Conservation (phyloP, 2,113 vertebrate species). For the Cryptotis parvus region DNA sequence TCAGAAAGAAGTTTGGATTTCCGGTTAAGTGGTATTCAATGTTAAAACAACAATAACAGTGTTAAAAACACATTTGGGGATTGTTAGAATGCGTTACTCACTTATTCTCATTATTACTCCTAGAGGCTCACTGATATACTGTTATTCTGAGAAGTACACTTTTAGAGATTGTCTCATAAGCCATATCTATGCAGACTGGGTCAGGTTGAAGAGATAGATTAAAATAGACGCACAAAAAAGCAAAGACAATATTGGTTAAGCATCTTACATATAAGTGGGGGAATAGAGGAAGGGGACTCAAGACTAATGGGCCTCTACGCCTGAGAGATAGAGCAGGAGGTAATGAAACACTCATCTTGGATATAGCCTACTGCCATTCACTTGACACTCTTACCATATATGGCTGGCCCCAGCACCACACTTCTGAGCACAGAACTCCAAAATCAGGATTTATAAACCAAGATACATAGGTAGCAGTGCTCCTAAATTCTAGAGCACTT, state of each 20-base stretch:
- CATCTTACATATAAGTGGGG: not conserved
- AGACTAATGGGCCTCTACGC: not conserved
- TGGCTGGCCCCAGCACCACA: no score
- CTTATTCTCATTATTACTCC: conserved; percentile 75
- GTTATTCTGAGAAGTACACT: conserved; percentile 60
- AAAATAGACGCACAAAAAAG: conserved; percentile 27
- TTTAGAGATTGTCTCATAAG: conserved; percentile 21
- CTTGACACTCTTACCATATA: no score
- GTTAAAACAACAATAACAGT: conserved; percentile 84
- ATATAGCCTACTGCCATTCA: no score
- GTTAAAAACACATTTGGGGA: conserved; percentile 83
- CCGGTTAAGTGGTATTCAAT: conserved; percentile 83
- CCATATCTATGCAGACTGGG: conserved; percentile 15
- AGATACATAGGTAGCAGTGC: not conserved
- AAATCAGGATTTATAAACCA: conserved; percentile 25
- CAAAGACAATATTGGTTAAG: not conserved
- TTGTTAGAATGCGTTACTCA: conserved; percentile 78
- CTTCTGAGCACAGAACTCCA: not conserved
- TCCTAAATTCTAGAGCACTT: not conserved
- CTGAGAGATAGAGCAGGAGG: no score
- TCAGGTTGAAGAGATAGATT: conserved; percentile 38
- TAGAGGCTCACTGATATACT: conserved; percentile 52
- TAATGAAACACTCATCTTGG: no score
- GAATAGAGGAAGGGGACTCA: not conserved
- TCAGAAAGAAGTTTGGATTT: conserved; percentile 82